Evolutionary conservation across 2,797 vertebrate genomes (phyloP), one percentile per base, ranked within the genome.

Genomic region (Epinephelus awoara): DNA sequence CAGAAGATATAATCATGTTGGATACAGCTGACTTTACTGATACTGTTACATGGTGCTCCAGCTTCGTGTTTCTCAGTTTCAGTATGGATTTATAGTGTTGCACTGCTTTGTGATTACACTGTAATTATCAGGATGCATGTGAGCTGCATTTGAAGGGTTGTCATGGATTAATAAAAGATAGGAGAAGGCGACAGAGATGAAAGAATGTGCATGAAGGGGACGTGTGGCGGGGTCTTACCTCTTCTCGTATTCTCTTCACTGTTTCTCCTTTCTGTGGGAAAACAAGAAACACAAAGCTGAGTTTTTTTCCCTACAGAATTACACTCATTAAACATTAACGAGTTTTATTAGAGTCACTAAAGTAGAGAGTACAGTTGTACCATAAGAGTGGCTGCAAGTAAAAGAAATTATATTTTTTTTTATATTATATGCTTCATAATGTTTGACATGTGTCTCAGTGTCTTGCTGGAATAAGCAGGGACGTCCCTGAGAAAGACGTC

Each of bases 221-320:
- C 1, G 10, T 47, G 47, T 0, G 69, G 9, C 1, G 2, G 11
- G 19, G 0, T 50, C 96, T 95, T 95, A 98, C 98, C 97, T 99
- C 97, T 88, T 99, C 98, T 89, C 98, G 95, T 96, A 99, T 99
- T 93, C 96, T 96, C 92, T 99, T 99, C 74, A 99, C 97, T 0
- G 97, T 99, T 90, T 99, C 98, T 85, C 98, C 98, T 97, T 99
- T 99, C 98, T 99, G 96, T 54, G 3, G 82, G 95, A 68, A 88
- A 3, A 86, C 8, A 51, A 52, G 47, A 25, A 2, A 73, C 12
- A 84, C 12, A 65, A 10, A 18, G 21, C 15, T 62, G 46, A 51
- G 11, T 5, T 15, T 3, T 23, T 42, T 34, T 42, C 23, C 1
- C 23, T 46, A 8, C 42, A 4, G 10, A 6, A 14, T 40, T 13